phyloP scores from a whole-genome alignment of 64 coral and sea anemone genomes.

The Stichodactyla mertensii region DNA sequence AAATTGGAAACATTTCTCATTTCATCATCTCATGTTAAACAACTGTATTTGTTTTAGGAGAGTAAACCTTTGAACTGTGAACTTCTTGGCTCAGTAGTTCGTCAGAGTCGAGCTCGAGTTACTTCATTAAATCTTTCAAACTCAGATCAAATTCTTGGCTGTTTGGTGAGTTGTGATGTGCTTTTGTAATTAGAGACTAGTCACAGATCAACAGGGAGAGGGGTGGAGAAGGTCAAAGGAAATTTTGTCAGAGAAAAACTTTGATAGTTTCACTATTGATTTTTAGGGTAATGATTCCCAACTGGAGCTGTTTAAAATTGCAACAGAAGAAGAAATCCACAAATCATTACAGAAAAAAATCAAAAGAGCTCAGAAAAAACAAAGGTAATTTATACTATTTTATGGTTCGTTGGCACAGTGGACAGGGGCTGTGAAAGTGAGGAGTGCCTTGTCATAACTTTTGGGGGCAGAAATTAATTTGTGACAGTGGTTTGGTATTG shows the following conservation, averaged over 20 bases:
- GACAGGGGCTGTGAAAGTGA: too few relatives aligned
- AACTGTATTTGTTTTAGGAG: conserved; percentile 21
- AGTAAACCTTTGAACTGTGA: conserved; percentile 58
- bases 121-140: conserved; percentile 48
- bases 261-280: background rate
- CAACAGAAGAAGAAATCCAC: conserved; percentile 86
- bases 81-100: conserved; percentile 78
- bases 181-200: background rate
- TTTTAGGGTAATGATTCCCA: conserved; percentile 74
- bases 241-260: background rate
- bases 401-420: too few relatives aligned
- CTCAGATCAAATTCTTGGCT: conserved; percentile 75
- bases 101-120: conserved; percentile 75
- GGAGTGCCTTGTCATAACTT: too few relatives aligned
- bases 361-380: conserved; percentile 53
- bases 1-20: background rate
- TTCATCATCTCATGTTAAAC: background rate
- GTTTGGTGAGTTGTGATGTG: conserved; percentile 50
- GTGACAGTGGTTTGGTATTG: too few relatives aligned
- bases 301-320: conserved; percentile 73
- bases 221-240: background rate
- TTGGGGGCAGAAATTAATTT: too few relatives aligned
- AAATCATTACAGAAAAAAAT: conserved; percentile 79
- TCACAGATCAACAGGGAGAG: background rate
- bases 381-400: conserved; percentile 38